phyloP scores from a whole-genome alignment of 2,888 invertebrate species.

The Choristoneura rosaceana region DNA sequence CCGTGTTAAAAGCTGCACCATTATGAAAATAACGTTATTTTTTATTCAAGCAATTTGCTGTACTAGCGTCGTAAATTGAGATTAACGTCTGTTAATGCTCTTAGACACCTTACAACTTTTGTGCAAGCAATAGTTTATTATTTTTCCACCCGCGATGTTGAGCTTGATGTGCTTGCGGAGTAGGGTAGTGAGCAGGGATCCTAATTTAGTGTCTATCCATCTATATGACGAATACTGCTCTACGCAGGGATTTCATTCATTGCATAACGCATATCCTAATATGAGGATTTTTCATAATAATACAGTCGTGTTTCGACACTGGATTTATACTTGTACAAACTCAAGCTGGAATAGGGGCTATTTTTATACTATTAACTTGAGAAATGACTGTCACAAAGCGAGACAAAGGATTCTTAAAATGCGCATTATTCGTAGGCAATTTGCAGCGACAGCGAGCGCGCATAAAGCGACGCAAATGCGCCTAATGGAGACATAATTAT shows the following conservation, averaged over 20 bases:
- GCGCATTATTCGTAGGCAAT: slow-evolving; percentile 27
- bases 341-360: background rate
- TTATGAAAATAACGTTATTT: background rate
- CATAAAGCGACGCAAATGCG: slow-evolving; percentile 25
- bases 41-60: slow-evolving; percentile 10
- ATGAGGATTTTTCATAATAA: too few relatives aligned
- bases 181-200: background rate
- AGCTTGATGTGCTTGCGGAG: too few relatives aligned
- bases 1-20: background rate
- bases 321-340: background rate
- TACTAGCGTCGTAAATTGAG: slow-evolving; percentile 16
- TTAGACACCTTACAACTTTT: background rate
- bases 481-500: slow-evolving; percentile 40
- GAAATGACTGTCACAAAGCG: slow-evolving; percentile 12
- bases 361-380: background rate
- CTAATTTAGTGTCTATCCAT: too few relatives aligned
- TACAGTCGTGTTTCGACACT: too few relatives aligned
- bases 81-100: background rate
- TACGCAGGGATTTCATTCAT: too few relatives aligned
- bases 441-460: slow-evolving; percentile 20
- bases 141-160: background rate
- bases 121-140: background rate
- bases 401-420: slow-evolving; percentile 31
- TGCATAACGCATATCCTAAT: too few relatives aligned
- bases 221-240: too few relatives aligned